Conservation (phyloP, 1,140 invertebrate genomes). For the Drosophila persimilis region DNA sequence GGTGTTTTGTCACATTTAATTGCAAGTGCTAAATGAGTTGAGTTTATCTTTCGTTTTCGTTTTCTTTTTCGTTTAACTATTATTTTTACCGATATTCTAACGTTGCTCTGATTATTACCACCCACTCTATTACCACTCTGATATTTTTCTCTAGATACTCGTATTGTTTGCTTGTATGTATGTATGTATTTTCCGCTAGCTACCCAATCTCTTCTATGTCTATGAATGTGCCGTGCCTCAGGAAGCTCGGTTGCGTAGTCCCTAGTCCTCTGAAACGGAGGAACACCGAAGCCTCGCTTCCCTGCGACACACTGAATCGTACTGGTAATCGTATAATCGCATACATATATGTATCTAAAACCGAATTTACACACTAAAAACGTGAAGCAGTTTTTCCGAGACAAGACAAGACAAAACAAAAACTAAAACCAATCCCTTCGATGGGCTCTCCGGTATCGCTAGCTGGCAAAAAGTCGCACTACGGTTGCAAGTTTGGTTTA, state of each 20-base stretch:
- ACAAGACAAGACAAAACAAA: background rate
- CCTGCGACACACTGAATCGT: constrained; percentile 19
- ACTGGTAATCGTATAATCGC: constrained; percentile 36
- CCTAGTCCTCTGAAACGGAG: background rate
- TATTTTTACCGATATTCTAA: constrained; percentile 64
- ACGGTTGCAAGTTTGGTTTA: constrained; percentile 40
- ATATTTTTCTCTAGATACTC: constrained; percentile 39
- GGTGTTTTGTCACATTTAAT: constrained; percentile 64
- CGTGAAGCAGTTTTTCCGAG: constrained; percentile 46
- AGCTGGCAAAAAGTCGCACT: constrained; percentile 29
- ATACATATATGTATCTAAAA: constrained; percentile 44
- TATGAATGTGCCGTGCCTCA: too few species aligned
- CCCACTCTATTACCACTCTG: constrained; percentile 20
- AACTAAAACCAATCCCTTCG: background rate
- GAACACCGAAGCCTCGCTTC: constrained; percentile 1
- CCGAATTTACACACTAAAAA: constrained; percentile 68
- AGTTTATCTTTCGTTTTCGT: constrained; percentile 28
- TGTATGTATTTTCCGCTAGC: constrained; percentile 33
- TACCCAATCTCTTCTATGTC: background rate
- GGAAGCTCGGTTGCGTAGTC: too few species aligned
- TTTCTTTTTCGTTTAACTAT: constrained; percentile 26
- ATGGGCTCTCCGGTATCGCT: constrained; percentile 5
- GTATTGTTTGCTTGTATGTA: constrained; percentile 20
- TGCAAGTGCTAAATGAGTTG: constrained; percentile 73
- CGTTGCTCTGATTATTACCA: constrained; percentile 58